Evolutionary conservation across 1,140 invertebrate genomes (phyloP).

Genomic region (Megalonaias nervosa): DNA sequence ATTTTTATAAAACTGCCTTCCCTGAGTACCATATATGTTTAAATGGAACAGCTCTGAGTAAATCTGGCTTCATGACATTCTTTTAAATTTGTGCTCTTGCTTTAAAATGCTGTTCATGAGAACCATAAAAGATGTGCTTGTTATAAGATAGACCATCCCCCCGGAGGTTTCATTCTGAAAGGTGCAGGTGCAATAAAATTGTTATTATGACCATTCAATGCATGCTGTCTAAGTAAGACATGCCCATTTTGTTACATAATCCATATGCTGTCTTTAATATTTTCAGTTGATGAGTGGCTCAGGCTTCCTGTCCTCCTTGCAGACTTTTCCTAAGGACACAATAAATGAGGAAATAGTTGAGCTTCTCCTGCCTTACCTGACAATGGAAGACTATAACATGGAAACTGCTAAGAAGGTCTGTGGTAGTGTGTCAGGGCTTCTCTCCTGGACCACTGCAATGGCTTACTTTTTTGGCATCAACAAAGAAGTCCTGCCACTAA

Average conservation of each 20-base stretch:
- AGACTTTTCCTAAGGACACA: conserved; percentile 96
- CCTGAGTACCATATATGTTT: too few relatives aligned
- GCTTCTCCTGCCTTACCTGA: conserved; percentile 90
- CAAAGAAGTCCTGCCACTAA: conserved; percentile 95
- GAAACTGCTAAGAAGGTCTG: conserved; percentile 77
- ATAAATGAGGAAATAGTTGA: conserved; percentile 98
- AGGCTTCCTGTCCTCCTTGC: conserved; percentile 90
- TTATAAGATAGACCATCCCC: too few relatives aligned
- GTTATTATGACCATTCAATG: neutral
- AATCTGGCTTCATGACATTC: too few relatives aligned
- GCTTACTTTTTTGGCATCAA: conserved; percentile 96
- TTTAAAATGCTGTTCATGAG: too few relatives aligned
- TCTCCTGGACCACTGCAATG: conserved; percentile 98
- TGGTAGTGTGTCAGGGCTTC: conserved; percentile 93
- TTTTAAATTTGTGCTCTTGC: too few relatives aligned
- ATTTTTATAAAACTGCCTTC: too few relatives aligned
- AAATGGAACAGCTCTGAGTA: too few relatives aligned
- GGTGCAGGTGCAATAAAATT: neutral
- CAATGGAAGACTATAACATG: conserved; percentile 79
- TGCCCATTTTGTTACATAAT: neutral
- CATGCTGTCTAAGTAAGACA: neutral
- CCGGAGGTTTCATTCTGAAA: too few relatives aligned
- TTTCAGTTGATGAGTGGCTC: conserved; percentile 94
- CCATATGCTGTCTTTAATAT: neutral
- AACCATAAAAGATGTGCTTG: too few relatives aligned